phyloP scores from a whole-genome alignment of 2,888 invertebrate genomes.

The Mechanitis messenoides region DNA sequence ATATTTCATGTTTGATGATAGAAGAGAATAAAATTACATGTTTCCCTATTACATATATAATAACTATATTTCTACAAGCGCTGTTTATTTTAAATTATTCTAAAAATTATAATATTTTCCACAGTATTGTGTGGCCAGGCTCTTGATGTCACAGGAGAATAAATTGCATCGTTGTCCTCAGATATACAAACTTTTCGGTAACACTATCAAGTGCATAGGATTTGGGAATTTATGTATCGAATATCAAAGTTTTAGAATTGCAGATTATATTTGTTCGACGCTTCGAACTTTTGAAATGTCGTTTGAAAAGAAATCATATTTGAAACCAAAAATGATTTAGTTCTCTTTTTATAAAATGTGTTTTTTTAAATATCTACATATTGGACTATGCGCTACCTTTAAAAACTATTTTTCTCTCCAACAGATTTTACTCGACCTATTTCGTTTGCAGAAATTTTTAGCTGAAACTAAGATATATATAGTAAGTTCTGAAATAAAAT shows the following conservation, averaged over 20 bases:
- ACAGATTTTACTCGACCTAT: too few species aligned
- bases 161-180: slow-evolving; percentile 18
- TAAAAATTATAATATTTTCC: not conserved
- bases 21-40: too few species aligned
- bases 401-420: too few species aligned
- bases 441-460: too few species aligned
- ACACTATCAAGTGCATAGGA: slow-evolving; percentile 16
- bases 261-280: not conserved
- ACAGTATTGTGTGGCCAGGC: not conserved
- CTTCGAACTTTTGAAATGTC: not conserved
- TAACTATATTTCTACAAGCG: too few species aligned
- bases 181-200: slow-evolving; percentile 18
- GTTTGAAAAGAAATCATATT: not conserved
- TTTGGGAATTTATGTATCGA: slow-evolving; percentile 10
- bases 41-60: too few species aligned
- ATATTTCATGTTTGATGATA: too few species aligned
- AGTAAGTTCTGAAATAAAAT: not conserved
- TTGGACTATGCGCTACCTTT: too few species aligned
- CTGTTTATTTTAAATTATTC: not conserved
- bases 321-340: too few species aligned
- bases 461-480: too few species aligned
- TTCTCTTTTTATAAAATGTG: too few species aligned
- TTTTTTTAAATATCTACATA: too few species aligned
- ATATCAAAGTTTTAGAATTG: slow-evolving; percentile 1
- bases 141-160: slow-evolving; percentile 14